Conservation (phyloP, 2,888 invertebrate genomes). For the Metacarcinus magister region DNA sequence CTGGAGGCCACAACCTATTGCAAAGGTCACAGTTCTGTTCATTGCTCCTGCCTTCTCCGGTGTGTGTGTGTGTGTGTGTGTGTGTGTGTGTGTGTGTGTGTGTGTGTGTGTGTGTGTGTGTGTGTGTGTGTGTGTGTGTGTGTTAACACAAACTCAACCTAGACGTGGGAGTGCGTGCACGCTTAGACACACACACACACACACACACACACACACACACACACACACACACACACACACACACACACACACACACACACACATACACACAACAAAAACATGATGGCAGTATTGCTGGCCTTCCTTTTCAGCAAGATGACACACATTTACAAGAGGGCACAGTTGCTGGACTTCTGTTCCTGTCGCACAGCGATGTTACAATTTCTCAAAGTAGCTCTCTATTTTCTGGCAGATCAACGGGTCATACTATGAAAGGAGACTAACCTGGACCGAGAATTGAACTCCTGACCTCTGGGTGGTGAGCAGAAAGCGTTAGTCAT, state of each 20-base stretch:
- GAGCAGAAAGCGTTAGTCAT: too few relatives aligned
- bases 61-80: slow-evolving; percentile 30
- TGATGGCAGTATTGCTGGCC: background rate
- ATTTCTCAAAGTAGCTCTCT: too few relatives aligned
- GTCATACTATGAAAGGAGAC: too few relatives aligned
- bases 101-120: slow-evolving; percentile 22
- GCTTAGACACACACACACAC: slow-evolving; percentile 3
- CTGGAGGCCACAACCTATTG: slow-evolving; percentile 8
- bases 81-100: slow-evolving; percentile 51
- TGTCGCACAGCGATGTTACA: background rate
- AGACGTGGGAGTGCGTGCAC: background rate
- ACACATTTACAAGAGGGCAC: too few relatives aligned
- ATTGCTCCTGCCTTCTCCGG: background rate
- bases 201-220: slow-evolving; percentile 34
- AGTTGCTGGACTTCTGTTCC: too few relatives aligned
- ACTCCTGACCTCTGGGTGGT: too few relatives aligned
- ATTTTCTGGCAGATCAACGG: too few relatives aligned
- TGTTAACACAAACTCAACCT: background rate
- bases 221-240: slow-evolving; percentile 47
- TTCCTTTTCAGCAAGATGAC: background rate
- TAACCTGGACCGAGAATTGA: too few relatives aligned
- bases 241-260: background rate
- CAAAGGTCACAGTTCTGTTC: background rate
- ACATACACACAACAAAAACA: background rate
- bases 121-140: slow-evolving; percentile 1